Conservation (phyloP, 2,888 invertebrate species). For the Latrodectus hesperus region DNA sequence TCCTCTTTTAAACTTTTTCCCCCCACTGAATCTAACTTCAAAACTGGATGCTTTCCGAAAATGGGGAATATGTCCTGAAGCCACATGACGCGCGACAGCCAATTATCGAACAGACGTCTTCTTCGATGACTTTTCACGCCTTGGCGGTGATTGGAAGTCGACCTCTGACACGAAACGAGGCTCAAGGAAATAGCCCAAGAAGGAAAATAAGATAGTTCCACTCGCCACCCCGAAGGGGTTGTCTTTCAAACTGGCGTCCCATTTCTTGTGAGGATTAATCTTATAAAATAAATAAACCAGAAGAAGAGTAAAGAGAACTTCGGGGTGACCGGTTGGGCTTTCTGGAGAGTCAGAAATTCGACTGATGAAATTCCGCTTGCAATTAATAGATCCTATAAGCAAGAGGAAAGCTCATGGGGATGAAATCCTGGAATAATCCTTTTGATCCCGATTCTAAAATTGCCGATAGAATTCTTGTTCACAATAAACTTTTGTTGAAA, state of each 20-base stretch:
- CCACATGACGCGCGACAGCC: constrained; percentile 41
- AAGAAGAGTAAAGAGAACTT: neutral
- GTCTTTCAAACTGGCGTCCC: constrained; percentile 42
- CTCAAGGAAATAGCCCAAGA: constrained; percentile 16
- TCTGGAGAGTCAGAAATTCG: too few relatives aligned
- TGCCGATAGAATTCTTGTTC: too few relatives aligned
- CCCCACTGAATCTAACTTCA: constrained; percentile 1
- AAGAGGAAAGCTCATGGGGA: too few relatives aligned
- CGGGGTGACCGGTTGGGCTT: too few relatives aligned
- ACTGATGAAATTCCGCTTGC: too few relatives aligned
- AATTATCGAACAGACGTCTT: constrained; percentile 45
- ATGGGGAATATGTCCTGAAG: constrained; percentile 13
- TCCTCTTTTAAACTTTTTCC: neutral
- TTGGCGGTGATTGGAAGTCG: constrained; percentile 46
- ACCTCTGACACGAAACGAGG: constrained; percentile 31
- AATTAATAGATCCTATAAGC: too few relatives aligned
- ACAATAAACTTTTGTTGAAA: too few relatives aligned
- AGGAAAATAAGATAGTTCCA: constrained; percentile 21
- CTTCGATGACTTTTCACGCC: constrained; percentile 54
- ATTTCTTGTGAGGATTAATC: constrained; percentile 15
- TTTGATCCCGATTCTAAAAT: too few relatives aligned
- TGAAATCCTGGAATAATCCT: too few relatives aligned
- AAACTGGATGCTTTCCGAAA: neutral
- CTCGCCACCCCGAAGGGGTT: constrained; percentile 33
- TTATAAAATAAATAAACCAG: neutral